Conservation (phyloP, 2,888 invertebrate species). For the Polylopha cassiicola region DNA sequence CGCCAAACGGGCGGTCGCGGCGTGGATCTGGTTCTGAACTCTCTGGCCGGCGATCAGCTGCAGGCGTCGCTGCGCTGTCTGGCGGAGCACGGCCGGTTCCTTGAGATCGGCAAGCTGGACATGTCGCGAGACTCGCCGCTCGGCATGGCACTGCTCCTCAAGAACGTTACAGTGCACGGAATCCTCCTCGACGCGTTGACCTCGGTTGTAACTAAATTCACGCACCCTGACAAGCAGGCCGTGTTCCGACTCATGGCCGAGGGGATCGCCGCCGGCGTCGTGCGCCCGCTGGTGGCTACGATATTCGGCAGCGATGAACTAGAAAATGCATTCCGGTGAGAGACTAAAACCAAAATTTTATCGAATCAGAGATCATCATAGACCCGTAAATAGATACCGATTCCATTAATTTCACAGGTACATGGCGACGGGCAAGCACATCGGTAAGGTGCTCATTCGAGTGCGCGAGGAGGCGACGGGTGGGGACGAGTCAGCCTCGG, state of each 20-base stretch:
- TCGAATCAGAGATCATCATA: neutral
- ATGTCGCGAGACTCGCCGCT: conserved; percentile 92
- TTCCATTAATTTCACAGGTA: conserved; percentile 62
- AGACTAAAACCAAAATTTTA: neutral
- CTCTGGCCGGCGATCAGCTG: conserved; percentile 96
- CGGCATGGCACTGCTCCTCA: conserved; percentile 97
- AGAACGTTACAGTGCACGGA: conserved; percentile 98
- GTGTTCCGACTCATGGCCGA: conserved; percentile 87
- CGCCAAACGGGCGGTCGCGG: conserved; percentile 91
- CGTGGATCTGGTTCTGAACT: conserved; percentile 96
- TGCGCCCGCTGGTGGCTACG: conserved; percentile 91
- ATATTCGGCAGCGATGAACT: conserved; percentile 91
- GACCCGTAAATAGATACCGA: neutral
- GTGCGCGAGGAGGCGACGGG: conserved; percentile 88
- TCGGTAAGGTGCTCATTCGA: conserved; percentile 96
- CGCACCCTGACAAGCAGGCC: conserved; percentile 80
- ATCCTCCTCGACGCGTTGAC: conserved; percentile 95
- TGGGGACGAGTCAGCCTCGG: conserved; percentile 52
- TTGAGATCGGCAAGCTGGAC: conserved; percentile 99
- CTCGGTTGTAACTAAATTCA: conserved; percentile 84
- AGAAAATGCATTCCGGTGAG: conserved; percentile 90
- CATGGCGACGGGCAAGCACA: conserved; percentile 98
- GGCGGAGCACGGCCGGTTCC: conserved; percentile 94
- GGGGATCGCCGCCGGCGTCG: conserved; percentile 92
- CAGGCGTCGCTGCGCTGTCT: conserved; percentile 95